These are phyloP conservation scores for Platyscapa corneri DNA, from an alignment of 1,140 invertebrate genomes.

Conservation along the genomic window DNA sequence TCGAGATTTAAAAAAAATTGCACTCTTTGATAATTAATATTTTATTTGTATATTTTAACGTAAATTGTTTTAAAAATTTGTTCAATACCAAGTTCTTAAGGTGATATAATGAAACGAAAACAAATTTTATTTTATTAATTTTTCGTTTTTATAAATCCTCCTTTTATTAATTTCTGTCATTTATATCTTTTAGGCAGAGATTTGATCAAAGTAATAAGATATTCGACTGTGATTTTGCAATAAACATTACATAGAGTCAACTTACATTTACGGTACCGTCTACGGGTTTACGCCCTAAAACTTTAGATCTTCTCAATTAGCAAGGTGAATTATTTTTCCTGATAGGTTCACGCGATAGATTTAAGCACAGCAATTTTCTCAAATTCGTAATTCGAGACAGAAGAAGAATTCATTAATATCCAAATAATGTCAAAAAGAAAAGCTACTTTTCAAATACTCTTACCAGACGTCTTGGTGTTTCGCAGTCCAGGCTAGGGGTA, in stretches of 20 bases:
- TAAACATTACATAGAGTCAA: not conserved
- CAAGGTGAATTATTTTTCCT: not conserved
- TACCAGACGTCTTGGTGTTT: not conserved
- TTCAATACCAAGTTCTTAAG: too few relatives aligned
- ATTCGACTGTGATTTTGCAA: not conserved
- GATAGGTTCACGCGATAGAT: not conserved
- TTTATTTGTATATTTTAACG: too few relatives aligned
- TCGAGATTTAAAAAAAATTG: too few relatives aligned
- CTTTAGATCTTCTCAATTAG: not conserved
- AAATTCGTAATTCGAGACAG: not conserved
- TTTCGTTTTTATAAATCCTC: too few relatives aligned
- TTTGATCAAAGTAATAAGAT: too few relatives aligned
- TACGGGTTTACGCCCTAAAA: conserved; percentile 37
- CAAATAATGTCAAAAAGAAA: not conserved
- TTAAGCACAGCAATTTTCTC: not conserved
- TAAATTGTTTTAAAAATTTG: too few relatives aligned
- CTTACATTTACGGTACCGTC: not conserved
- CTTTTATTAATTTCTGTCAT: too few relatives aligned
- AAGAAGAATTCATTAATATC: not conserved
- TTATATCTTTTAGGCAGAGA: too few relatives aligned
- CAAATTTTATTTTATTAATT: too few relatives aligned
- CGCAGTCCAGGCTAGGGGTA: not conserved
- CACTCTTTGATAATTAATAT: too few relatives aligned
- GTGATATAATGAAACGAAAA: too few relatives aligned
- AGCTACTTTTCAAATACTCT: not conserved